A percentile compares a stretch with the other conserved stretches of the same genome.
phyloP scores from a whole-genome alignment of 2,797 vertebrate genomes.

The Anabacerthia variegaticeps region DNA sequence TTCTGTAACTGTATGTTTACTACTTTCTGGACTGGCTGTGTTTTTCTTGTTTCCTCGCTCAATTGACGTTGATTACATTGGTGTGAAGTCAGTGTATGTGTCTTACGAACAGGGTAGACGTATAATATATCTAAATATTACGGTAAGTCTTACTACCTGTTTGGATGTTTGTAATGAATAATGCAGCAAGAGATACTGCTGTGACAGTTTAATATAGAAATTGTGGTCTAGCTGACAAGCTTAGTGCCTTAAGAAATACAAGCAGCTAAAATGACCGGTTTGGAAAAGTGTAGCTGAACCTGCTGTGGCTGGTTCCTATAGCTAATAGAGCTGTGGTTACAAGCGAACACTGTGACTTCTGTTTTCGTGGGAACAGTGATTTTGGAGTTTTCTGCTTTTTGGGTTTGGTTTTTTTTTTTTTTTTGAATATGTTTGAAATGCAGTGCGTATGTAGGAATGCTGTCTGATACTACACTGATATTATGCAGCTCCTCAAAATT shows the following conservation, averaged over 20 bases:
- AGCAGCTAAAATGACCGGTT: neutral
- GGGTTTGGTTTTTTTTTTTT: neutral
- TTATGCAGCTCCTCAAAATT: neutral
- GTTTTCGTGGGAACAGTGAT: neutral
- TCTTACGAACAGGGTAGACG: constrained; percentile 83
- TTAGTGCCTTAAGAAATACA: neutral
- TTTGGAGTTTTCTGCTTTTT: neutral
- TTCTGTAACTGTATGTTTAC: constrained; percentile 90
- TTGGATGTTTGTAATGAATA: neutral
- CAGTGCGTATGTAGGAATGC: neutral
- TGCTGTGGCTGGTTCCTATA: neutral
- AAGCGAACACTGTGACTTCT: neutral
- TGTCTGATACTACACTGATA: neutral
- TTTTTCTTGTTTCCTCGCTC: constrained; percentile 97
- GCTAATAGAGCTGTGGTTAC: neutral
- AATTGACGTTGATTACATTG: constrained; percentile 92
- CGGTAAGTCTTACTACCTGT: constrained; percentile 77
- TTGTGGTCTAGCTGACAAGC: neutral
- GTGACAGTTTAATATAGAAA: neutral
- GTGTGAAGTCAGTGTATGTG: constrained; percentile 93
- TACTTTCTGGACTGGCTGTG: constrained; percentile 92
- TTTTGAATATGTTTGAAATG: neutral
- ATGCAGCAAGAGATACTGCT: neutral
- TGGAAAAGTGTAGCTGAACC: neutral
- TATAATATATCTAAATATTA: constrained; percentile 94